Percentiles rank a stretch among this genome's conserved stretches.
Conservation (phyloP, 2,888 invertebrate species). For the Cepaea hortensis region DNA sequence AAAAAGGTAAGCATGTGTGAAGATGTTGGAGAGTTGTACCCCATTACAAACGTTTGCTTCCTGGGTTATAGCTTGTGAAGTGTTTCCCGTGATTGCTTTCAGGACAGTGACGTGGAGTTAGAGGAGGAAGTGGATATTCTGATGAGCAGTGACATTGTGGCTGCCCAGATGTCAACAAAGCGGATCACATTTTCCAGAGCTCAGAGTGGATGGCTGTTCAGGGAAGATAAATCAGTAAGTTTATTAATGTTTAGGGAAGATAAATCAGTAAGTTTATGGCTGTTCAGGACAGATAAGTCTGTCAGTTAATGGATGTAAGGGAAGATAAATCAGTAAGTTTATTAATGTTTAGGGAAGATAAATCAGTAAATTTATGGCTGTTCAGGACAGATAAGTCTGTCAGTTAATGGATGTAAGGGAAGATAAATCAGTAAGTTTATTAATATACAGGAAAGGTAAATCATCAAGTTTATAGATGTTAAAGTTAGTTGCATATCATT, state of each 20-base stretch:
- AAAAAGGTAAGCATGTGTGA: no score
- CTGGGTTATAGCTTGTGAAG: no score
- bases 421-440: neutral
- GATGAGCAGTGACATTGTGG: slow-evolving; percentile 97
- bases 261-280: no score
- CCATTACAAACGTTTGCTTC: no score
- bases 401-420: neutral
- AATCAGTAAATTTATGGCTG: no score
- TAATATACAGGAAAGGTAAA: slow-evolving; percentile 83
- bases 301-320: neutral
- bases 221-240: slow-evolving; percentile 87
- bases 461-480: slow-evolving; percentile 78
- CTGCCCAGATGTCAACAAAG: slow-evolving; percentile 98
- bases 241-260: slow-evolving; percentile 87
- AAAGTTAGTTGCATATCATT: no score
- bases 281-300: no score
- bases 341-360: slow-evolving; percentile 71
- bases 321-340: neutral
- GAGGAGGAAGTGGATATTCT: slow-evolving; percentile 98
- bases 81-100: neutral
- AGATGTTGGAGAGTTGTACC: no score
- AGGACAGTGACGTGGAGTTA: slow-evolving; percentile 93
- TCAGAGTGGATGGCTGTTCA: slow-evolving; percentile 79
- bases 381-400: no score
- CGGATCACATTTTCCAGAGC: slow-evolving; percentile 93